Evolutionary conservation across 2,888 invertebrate species (phyloP), one percentile per base, ranked within the genome.

Genomic region (Drosophila stalkeri): DNA sequence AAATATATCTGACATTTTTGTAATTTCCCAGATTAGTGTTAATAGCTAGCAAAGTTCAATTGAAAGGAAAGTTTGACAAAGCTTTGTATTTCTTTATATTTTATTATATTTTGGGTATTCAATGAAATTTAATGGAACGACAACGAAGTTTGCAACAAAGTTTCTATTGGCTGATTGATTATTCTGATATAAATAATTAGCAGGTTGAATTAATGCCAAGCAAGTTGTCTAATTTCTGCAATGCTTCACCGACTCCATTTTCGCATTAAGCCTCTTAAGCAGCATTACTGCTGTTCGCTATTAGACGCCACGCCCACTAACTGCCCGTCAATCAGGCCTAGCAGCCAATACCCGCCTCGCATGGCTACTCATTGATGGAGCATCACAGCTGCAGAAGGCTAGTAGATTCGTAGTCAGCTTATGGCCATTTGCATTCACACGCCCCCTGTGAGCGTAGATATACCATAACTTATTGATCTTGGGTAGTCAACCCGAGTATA

Each of bases 181-280:
- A 52, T 63, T 63, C 47, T 44, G 68, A 18, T 68, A 67, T 67
- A 72, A 70, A 72, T 80, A 80, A 82, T 83, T 72, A 62, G 54
- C 39, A 69, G 47, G 35, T 52, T 37, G 47, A 80, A 72, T 70
- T 63, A 67, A 76, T 54, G 66, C 41, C 49, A 37, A 51, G 64
- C 64, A 51, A 55, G 60, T 67, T 64, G 67, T 41, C 47, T 69
- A 67, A 67, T 55, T 67, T 66, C 41, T n/a, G 33, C 27, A 64
- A 77, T 56, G 80, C 64, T 69, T 49, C 64, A 60, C 14, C 62
- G 64, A 59, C 44, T 56, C 37, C 39, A 57, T 47, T 66, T 46
- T 55, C 43, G 57, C 54, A 51, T 66, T 23, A 49, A 33, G 27
- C 0, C 18, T 6, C 43, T 33, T 20, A 6, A 33, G 44, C 56